Evolutionary conservation across 2,888 invertebrate species (phyloP), one percentile per base, ranked within the genome.

Genomic region (Cyaniris semiargus): DNA sequence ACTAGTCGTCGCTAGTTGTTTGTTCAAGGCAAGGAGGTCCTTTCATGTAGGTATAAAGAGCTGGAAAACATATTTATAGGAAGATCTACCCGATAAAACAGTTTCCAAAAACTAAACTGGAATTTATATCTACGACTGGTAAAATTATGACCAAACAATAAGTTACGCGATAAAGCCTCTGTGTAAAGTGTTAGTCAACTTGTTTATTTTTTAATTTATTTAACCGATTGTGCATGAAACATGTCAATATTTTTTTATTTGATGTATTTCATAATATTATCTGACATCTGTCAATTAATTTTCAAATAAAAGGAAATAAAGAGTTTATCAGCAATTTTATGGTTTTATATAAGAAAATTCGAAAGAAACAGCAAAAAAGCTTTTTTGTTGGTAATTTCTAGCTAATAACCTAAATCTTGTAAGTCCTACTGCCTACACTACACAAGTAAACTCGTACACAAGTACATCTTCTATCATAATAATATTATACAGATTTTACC

Each of bases 1-100:
- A 79, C 77, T 78, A 79, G 31, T 74, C 76, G 78, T 81, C 81
- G 77, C 82, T 81, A 82, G 81, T 80, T 78, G 82, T 79, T 79
- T 81, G 81, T 77, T 79, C 74, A 53, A 21, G 34, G 15, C n/a
- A 34, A 71, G 71, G 66, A 66, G 66, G 66, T 66, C 27, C 6
- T 23, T 60, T 60, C 44, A 44, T 23, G n/a, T n/a, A n/a, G n/a
- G 2, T 15, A 15, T 21, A 10, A 13, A 10, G 60, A 60, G 8
- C 60, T 21, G 23, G 13, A 23, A 21, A 58, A 21, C 21, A 13
- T 23, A 60, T 58, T 60, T 53, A 53, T 18, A 18, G 15, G 53
- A 18, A 23, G 23, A 13, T 21, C 8, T 23, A 21, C 8, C 8
- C 23, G 21, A 21, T 60, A 13, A 60, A 60, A 60, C 21, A 23